Base-by-base conservation (phyloP, 2,888 invertebrate genomes). In the Tetropium fuscum region DNA sequence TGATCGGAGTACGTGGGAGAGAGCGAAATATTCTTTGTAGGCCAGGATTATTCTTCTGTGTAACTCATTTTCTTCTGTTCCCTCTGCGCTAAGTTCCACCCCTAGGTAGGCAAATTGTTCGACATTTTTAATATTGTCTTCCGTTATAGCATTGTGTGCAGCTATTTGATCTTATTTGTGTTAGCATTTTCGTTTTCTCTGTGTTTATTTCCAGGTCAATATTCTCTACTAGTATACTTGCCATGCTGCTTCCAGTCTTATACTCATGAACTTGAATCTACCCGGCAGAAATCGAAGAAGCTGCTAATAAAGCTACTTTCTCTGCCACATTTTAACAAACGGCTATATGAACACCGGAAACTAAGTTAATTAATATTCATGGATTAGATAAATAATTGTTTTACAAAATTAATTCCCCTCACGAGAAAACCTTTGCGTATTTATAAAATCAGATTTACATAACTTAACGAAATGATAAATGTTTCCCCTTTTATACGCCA, bases 381-480 rank as follows among this genome's bases (percentile, higher is more conserved):
- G 34, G 34, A 34, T 34, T 15, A 13, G 34, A 34, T 15, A 34
- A 34, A 34, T 34, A 13, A 13, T 15, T 13, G 13, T 15, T 15
- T 34, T 34, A 34, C 15, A 1, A 34, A 34, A 34, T 34, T 34
- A 47, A 34, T 48, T 22, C 30, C 44, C 20, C 20, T 36, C 13
- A 22, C 41, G 11, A 22, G 41, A 2, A 2, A 7, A 36, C 6
- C 11, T 34, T 36, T 22, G 25, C 48, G 16, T 22, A 36, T 36
- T 22, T 36, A 36, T 38, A 48, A 34, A 47, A 36, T 36, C 22
- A n/a, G 22, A 48, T 48, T 48, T 48, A 36, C 48, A 48, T 48
- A 22, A 30, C 38, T 48, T 20, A 36, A 48, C 30, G 22, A 13
- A 20, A 20, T 22, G 18, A 22, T 48, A 36, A 48, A 48, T 36